Evolutionary conservation across 2,797 vertebrate genomes (phyloP), one percentile per base, ranked within the genome.

Genomic region (Holocentrus rufus): DNA sequence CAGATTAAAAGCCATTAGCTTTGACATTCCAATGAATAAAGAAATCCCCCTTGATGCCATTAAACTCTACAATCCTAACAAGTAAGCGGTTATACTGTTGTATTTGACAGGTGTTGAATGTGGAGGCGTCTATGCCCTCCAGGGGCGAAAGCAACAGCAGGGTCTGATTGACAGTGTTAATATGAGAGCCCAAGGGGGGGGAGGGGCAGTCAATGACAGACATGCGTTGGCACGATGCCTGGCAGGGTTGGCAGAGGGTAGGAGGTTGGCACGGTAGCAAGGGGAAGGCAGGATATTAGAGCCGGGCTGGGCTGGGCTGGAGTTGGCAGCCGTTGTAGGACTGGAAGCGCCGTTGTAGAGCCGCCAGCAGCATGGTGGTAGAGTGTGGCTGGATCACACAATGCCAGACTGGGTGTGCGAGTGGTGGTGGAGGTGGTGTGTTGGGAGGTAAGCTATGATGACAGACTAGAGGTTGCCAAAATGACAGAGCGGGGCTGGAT

Each of bases 71-170:
- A 79, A 13, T 49, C 52, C 0, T 20, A 69, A 81, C 70, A 84
- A 83, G 56, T 34, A 74, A 46, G 69, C 71, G 64, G 72, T 83
- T 77, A 76, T 55, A 69, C 65, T 2, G 46, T 68, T 72, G 55
- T 78, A 84, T 92, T 82, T 88, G 87, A 93, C 93, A 93, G 92
- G 92, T 93, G 93, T 93, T 92, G 90, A 93, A 93, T 92, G 92
- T 85, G 82, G 79, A 91, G 90, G 90, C 82, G 90, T 90, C 88
- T 65, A 56, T 82, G 75, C 83, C 86, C 88, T 87, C 85, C 84
- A 76, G 82, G 86, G 82, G 86, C 82, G 83, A 84, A 72, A 1
- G 27, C 80, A 90, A 92, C 85, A 92, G 81, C 74, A 81, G 81
- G 76, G 72, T 85, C 86, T 94, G 93, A 94, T 88, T 93, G 93